Conservation (phyloP, 2,888 invertebrate genomes). For the Hypomecis atomaria region DNA sequence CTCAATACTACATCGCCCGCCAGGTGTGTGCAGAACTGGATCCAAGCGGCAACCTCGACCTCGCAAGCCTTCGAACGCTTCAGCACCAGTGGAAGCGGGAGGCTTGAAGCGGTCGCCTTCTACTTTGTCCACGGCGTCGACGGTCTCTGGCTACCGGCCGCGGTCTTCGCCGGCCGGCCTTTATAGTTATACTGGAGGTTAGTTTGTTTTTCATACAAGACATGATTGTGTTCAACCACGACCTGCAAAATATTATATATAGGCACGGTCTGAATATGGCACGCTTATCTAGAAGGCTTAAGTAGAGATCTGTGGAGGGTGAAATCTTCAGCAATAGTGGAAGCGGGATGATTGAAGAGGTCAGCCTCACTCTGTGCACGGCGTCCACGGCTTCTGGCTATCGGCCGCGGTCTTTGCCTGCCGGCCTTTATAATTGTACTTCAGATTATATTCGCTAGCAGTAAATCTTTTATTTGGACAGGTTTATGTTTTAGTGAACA, state of each 20-base stretch:
- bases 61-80: constrained; percentile 70
- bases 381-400: constrained; percentile 77
- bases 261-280: too few species aligned
- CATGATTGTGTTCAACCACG: too few species aligned
- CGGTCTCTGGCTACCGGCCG: constrained; percentile 85
- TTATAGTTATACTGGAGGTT: constrained; percentile 88
- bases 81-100: constrained; percentile 62
- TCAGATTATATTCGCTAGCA: too few species aligned
- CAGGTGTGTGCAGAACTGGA: constrained; percentile 81
- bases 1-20: constrained; percentile 35
- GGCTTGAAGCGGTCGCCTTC: constrained; percentile 73
- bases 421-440: constrained; percentile 91
- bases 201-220: constrained; percentile 29
- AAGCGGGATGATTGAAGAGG: too few species aligned
- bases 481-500: too few species aligned
- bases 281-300: too few species aligned
- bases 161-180: constrained; percentile 92
- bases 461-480: too few species aligned
- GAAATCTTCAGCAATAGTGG: too few species aligned
- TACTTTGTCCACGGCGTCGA: constrained; percentile 77
- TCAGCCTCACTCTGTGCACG: constrained; percentile 79
- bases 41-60: constrained; percentile 80
- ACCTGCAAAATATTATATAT: too few species aligned
- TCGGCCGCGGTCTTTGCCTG: constrained; percentile 91
- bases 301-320: too few species aligned